Percentiles rank a stretch among this genome's conserved stretches.
Conservation (phyloP, 2,888 invertebrate genomes). For the Prosopocoilus inquinatus region DNA sequence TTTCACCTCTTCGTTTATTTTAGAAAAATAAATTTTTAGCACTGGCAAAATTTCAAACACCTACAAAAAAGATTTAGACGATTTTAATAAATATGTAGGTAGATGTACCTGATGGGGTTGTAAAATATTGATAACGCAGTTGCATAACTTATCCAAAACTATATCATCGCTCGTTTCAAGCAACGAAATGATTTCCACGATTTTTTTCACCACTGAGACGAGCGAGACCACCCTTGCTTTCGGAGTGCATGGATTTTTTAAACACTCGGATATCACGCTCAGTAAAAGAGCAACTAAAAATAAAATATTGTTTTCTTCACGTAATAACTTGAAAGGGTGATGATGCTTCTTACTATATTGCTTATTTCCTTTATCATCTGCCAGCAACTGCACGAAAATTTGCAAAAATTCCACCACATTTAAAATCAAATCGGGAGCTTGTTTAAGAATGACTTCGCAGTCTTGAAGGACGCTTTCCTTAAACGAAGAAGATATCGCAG, state of each 20-base stretch:
- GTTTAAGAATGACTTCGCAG: conserved; percentile 11
- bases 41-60: conserved; percentile 12
- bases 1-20: conserved; percentile 9
- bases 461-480: conserved; percentile 8
- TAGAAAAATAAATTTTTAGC: conserved; percentile 12
- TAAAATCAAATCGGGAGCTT: conserved; percentile 2
- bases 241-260: conserved; percentile 13
- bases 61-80: conserved; percentile 6
- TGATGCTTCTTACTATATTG: conserved; percentile 13
- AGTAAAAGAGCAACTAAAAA: conserved; percentile 9
- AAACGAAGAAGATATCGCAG: conserved; percentile 11
- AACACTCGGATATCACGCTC: conserved; percentile 5
- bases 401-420: conserved; percentile 6
- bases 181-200: not conserved
- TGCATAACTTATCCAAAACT: conserved; percentile 9
- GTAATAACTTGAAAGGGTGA: not conserved
- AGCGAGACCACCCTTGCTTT: conserved; percentile 7
- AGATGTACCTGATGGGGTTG: conserved; percentile 16
- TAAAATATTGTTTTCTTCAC: not conserved
- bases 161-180: conserved; percentile 10
- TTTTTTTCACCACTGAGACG: conserved; percentile 9
- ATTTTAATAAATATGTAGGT: not conserved
- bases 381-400: not conserved
- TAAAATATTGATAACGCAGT: conserved; percentile 14
- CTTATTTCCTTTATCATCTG: conserved; percentile 5